Evolutionary conservation across 2,797 vertebrate genomes (phyloP).

Genomic region (Takifugu ocellatus): DNA sequence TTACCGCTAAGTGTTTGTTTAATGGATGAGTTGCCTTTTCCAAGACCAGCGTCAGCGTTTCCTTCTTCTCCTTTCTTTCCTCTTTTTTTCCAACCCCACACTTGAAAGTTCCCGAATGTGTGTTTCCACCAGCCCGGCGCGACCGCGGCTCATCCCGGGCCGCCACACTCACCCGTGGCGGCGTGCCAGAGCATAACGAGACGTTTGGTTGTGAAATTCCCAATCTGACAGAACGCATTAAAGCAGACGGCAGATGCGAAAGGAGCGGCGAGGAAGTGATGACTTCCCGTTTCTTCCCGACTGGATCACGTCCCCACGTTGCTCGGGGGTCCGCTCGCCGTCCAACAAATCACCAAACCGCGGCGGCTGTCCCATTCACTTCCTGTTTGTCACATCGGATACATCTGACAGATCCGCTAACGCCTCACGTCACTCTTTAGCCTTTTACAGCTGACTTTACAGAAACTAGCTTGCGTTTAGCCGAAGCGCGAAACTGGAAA

Average conservation of each 20-base stretch:
- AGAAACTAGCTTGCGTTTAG: not conserved
- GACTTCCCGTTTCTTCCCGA: conserved; percentile 59
- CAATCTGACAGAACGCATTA: conserved; percentile 78
- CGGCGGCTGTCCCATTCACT: conserved; percentile 30
- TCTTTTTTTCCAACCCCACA: not conserved
- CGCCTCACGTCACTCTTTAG: conserved; percentile 24
- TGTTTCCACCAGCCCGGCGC: conserved; percentile 54
- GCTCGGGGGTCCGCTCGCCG: conserved; percentile 31
- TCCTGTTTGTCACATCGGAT: conserved; percentile 47
- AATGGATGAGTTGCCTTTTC: conserved; percentile 41
- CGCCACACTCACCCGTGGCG: conserved; percentile 64
- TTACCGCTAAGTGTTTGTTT: conserved; percentile 58
- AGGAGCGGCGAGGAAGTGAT: conserved; percentile 57
- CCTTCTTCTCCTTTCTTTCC: conserved; percentile 18
- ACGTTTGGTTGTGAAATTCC: conserved; percentile 73
- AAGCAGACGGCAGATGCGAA: conserved; percentile 66
- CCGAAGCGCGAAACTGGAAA: not conserved
- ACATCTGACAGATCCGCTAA: conserved; percentile 43
- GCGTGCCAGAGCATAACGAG: conserved; percentile 71
- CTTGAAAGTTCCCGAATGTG: conserved; percentile 51
- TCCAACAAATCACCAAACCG: conserved; percentile 45
- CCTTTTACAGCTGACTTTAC: conserved; percentile 23
- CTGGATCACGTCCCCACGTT: conserved; percentile 48
- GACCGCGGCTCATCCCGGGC: conserved; percentile 65
- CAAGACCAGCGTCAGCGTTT: conserved; percentile 15